Evolutionary conservation across 2,113 vertebrate genomes (phyloP).

Genomic region (Dolichallabes microphthalmus): DNA sequence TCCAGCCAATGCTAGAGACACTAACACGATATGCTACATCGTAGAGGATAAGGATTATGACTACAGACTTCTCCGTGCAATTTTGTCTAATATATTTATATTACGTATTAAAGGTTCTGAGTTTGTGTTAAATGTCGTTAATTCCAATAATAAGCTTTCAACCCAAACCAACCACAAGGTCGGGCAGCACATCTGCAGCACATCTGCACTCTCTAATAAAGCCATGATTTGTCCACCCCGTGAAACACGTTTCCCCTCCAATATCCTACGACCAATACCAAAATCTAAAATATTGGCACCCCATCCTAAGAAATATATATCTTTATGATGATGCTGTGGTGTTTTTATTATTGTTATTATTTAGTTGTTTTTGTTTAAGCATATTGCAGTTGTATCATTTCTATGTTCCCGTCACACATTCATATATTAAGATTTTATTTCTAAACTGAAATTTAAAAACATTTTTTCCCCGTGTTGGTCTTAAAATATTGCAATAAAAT

Average conservation of each 20-base stretch:
- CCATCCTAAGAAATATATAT: neutral
- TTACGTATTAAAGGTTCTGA: neutral
- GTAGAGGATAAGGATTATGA: neutral
- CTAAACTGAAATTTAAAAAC: constrained; percentile 37
- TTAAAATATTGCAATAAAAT: constrained; percentile 56
- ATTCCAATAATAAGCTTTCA: neutral
- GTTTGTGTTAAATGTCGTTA: neutral
- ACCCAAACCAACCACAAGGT: neutral
- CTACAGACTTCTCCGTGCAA: neutral
- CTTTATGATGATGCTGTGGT: neutral
- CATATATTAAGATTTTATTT: constrained; percentile 35
- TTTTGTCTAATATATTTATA: neutral
- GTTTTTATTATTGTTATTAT: neutral
- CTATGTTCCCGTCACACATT: constrained; percentile 5
- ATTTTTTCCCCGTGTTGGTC: constrained; percentile 33
- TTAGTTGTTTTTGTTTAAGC: neutral
- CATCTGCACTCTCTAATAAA: no score
- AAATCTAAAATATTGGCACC: constrained; percentile 12
- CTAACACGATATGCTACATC: neutral
- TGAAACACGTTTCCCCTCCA: neutral
- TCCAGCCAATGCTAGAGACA: neutral
- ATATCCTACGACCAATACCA: neutral
- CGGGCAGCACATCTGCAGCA: no score
- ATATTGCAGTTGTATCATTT: constrained; percentile 42
- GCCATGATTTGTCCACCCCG: constrained; percentile 12